Base-by-base conservation (phyloP, 2,888 invertebrate species). In the Caenorhabditis macrosperma region DNA sequence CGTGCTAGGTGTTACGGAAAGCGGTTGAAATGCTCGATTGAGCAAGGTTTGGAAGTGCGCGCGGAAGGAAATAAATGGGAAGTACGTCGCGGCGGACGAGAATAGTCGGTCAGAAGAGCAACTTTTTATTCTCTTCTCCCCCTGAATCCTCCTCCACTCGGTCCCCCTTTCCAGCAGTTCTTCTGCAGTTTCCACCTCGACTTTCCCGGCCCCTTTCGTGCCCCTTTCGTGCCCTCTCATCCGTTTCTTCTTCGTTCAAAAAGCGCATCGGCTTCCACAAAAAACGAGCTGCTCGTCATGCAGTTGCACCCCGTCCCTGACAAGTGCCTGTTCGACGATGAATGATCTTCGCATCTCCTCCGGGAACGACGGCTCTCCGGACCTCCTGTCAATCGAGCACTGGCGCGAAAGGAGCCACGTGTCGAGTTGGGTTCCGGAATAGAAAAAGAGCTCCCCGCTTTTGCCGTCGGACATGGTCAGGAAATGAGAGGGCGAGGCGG, bases 21-120 rank as follows among this genome's bases (percentile, higher is more conserved):
- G 38, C 10, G 38, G 30, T 28, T 33, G 22, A 48, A 52, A 74
- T 74, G 72, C 38, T 69, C 60, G 50, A 69, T 69, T 61, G 60
- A 69, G n/a, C 69, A 69, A 38, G 54, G 46, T 67, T 44, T 55
- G 24, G 20, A 30, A 35, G 59, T 26, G 52, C 50, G 61, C 41
- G 50, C 28, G 48, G 17, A 24, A 35, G 35, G 28, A 41, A 52
- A 66, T 38, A 24, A 35, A 30, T 9, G 17, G 33, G 2, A 9
- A 15, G 9, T 2, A 38, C 15, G 38, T 9, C 6, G 12, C 5
- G 15, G 15, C 9, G 9, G 12, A 12, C 6, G 15, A 38, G 15
- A 33, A 10, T 33, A 10, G 10, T 10, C 33, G 5, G 6, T 10
- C 33, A 33, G 33, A 7, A 33, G 33, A 33, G 10, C n/a, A n/a